Evolutionary conservation across 2,113 vertebrate genomes (phyloP).

Genomic region (Ceyx melanurus): DNA sequence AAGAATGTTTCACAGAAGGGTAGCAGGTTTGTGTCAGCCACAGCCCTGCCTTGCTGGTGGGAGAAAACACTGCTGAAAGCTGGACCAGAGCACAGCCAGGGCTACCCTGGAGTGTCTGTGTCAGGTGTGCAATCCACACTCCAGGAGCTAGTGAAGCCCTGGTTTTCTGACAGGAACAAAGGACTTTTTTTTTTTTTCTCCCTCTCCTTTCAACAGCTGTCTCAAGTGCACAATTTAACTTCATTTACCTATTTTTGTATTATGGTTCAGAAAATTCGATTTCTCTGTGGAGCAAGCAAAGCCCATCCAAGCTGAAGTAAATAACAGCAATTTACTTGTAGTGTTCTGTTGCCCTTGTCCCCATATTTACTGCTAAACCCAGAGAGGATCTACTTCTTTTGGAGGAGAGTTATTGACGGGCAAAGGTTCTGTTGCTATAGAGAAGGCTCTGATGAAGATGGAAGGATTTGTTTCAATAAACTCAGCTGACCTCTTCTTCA

Average conservation of each 20-base stretch:
- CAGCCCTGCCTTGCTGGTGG: not conserved
- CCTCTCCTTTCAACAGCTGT: not conserved
- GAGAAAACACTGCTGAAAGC: not conserved
- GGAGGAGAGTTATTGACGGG: slow-evolving; percentile 8
- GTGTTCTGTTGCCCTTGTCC: slow-evolving; percentile 17
- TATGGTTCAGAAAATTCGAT: not conserved
- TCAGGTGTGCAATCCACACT: not conserved
- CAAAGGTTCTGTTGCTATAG: slow-evolving; percentile 11
- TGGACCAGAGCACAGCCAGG: not conserved
- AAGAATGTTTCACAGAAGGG: not conserved
- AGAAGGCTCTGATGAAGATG: slow-evolving; percentile 42
- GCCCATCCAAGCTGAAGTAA: not conserved
- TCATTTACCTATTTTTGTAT: slow-evolving; percentile 25
- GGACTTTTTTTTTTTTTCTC: not conserved
- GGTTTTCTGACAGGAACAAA: not conserved
- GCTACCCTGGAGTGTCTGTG: not conserved
- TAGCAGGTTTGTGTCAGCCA: not conserved
- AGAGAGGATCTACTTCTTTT: not conserved
- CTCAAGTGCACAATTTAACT: slow-evolving; percentile 15
- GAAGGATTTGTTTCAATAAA: slow-evolving; percentile 62
- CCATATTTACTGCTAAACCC: not conserved
- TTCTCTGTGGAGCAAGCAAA: not conserved
- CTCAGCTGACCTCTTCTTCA: slow-evolving; percentile 34
- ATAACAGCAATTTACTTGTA: slow-evolving; percentile 24
- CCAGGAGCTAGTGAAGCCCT: not conserved